Evolutionary conservation across 2,113 vertebrate species (phyloP).

Genomic region (Phrynosoma blainvillii): DNA sequence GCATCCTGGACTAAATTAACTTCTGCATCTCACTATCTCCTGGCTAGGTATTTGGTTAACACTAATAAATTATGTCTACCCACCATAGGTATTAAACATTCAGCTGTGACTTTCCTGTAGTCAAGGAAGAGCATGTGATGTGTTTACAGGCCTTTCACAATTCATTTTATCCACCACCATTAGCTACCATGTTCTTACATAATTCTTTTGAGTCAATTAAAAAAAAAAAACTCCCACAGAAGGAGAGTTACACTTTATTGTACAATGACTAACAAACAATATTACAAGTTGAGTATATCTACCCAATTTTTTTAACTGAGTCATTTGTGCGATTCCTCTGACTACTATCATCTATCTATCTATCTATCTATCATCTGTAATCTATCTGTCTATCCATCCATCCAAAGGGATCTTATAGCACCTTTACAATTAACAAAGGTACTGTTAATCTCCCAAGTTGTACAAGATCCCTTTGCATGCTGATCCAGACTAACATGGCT

Average conservation of each 20-base stretch:
- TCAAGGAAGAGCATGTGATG: neutral
- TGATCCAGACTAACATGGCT: too few species aligned
- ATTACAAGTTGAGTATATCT: neutral
- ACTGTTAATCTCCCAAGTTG: neutral
- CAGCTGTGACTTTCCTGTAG: neutral
- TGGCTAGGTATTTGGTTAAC: neutral
- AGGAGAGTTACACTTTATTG: neutral
- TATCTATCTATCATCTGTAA: too few species aligned
- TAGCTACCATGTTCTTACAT: constrained; percentile 31
- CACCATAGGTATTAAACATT: neutral
- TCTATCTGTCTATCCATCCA: too few species aligned
- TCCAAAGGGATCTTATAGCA: too few species aligned
- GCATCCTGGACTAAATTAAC: neutral
- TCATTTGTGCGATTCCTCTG: too few species aligned
- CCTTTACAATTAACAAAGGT: too few species aligned
- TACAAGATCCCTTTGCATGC: too few species aligned
- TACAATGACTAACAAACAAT: neutral
- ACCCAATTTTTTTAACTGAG: too few species aligned
- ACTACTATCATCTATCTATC: too few species aligned
- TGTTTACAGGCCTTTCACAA: neutral
- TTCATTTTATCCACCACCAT: constrained; percentile 29
- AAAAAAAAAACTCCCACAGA: neutral
- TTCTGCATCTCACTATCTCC: neutral
- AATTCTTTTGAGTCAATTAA: constrained; percentile 29
- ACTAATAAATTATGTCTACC: neutral